Evolutionary conservation across 1,140 invertebrate species (phyloP).

Genomic region (Procambarus clarkii): DNA sequence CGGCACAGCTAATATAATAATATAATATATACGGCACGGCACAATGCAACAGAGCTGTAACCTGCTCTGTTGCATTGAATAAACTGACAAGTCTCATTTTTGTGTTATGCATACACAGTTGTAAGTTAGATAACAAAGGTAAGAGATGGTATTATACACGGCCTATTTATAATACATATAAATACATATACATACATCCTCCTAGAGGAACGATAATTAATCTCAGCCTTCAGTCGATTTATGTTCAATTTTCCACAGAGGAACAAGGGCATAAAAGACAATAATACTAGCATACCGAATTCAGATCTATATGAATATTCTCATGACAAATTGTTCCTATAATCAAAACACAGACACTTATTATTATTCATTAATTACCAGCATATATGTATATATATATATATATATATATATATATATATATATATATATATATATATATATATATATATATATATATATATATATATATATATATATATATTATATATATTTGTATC

Average conservation of each 20-base stretch:
- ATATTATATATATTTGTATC: not conserved
- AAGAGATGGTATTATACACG: not conserved
- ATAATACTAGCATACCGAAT: not conserved
- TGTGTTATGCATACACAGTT: not conserved
- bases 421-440: conserved; percentile 14
- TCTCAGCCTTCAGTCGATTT: too few species aligned
- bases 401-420: conserved; percentile 16
- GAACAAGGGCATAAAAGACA: not conserved
- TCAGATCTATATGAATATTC: not conserved
- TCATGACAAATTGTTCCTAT: conserved; percentile 8
- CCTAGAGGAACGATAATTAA: too few species aligned
- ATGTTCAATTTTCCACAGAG: too few species aligned
- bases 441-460: too few species aligned
- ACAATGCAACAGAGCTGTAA: too few species aligned
- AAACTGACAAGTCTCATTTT: not conserved
- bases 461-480: too few species aligned
- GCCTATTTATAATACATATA: not conserved
- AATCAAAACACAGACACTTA: not conserved
- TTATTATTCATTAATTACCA: not conserved
- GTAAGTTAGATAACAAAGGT: not conserved
- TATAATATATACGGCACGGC: too few species aligned
- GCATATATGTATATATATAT: not conserved
- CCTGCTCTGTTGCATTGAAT: too few species aligned
- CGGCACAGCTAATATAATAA: too few species aligned
- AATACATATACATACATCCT: not conserved